These are phyloP conservation scores for Clanis bilineata DNA, from an alignment of 2,888 invertebrate genomes.

Conservation along the genomic window DNA sequence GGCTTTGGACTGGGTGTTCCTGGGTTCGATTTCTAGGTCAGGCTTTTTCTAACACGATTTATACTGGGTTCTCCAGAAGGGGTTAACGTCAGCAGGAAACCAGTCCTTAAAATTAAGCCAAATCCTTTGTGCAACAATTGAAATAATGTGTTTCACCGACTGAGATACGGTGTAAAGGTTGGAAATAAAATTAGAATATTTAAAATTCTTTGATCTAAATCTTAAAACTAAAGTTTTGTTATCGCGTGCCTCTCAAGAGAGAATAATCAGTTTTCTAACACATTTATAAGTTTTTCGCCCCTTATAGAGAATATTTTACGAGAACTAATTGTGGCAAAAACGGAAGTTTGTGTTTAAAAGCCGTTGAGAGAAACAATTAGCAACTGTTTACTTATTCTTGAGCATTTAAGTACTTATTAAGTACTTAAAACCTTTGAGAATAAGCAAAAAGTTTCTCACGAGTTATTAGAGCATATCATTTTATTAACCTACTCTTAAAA, in stretches of 20 bases:
- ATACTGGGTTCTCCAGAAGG: too few species aligned
- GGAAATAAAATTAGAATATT: neutral
- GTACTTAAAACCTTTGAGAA: neutral
- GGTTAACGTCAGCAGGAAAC: too few species aligned
- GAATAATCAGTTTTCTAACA: conserved; percentile 44
- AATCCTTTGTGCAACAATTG: too few species aligned
- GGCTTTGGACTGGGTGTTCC: too few species aligned
- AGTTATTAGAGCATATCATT: too few species aligned
- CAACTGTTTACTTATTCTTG: conserved; percentile 44
- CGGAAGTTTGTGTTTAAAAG: conserved; percentile 59
- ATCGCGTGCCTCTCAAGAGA: conserved; percentile 13
- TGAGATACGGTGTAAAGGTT: too few species aligned
- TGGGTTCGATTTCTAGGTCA: too few species aligned
- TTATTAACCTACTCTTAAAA: too few species aligned
- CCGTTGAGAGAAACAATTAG: conserved; percentile 50
- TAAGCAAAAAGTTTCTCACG: neutral
- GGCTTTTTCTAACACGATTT: too few species aligned
- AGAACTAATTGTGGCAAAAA: conserved; percentile 62
- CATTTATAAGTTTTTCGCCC: conserved; percentile 32
- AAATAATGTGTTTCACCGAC: too few species aligned
- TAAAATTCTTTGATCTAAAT: neutral
- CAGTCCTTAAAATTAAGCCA: too few species aligned
- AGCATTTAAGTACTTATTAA: conserved; percentile 25
- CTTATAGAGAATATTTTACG: conserved; percentile 71
- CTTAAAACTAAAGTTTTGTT: conserved; percentile 11